Base-by-base conservation (phyloP, 2,888 invertebrate genomes). In the Lasioglossum calceatum region DNA sequence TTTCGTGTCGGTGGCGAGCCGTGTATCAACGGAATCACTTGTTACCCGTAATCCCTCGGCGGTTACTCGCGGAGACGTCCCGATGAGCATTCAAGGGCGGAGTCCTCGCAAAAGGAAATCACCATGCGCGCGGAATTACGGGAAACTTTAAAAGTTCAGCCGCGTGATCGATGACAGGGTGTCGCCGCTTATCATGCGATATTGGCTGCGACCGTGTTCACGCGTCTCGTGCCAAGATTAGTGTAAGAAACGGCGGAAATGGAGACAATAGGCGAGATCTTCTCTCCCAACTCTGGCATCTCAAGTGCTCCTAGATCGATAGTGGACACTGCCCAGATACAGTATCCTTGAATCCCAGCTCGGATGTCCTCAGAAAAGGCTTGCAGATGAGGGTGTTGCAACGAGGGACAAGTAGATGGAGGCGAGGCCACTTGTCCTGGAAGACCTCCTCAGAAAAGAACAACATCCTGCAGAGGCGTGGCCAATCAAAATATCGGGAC, bases 81-180 rank as follows among this genome's bases (percentile, higher is more conserved):
- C 39, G 54, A 39, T 32, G 36, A 75, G 16, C 39, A 16, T 19
- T 36, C 54, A 32, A 44, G 16, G 44, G 67, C 27, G 32, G n/a
- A 71, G 58, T 77, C 54, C 19, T 19, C 2, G 19, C 19, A 19
- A 19, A 10, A 42, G 39, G 19, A 42, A 54, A 78, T 54, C 70
- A 54, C 54, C 12, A 12, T n/a, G 12, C 58, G n/a, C 58, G n/a
- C 16, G 32, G 64, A 64, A 64, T 32, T 32, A 64, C 5, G 27
- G n/a, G 39, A 32, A 36, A 19, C 42, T n/a, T 16, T 39, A 44
- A 75, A 76, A 72, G n/a, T 50, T 67, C 10, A 16, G 50, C 67
- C 8, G 27, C 4, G 39, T 72, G 85, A 76, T 82, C n/a, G 78
- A 85, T 79, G 50, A 50, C 58, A 14, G 42, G 14, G 10, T 7